phyloP scores from a whole-genome alignment of 2,888 invertebrate species.

The Heteromyza rotundicornis region DNA sequence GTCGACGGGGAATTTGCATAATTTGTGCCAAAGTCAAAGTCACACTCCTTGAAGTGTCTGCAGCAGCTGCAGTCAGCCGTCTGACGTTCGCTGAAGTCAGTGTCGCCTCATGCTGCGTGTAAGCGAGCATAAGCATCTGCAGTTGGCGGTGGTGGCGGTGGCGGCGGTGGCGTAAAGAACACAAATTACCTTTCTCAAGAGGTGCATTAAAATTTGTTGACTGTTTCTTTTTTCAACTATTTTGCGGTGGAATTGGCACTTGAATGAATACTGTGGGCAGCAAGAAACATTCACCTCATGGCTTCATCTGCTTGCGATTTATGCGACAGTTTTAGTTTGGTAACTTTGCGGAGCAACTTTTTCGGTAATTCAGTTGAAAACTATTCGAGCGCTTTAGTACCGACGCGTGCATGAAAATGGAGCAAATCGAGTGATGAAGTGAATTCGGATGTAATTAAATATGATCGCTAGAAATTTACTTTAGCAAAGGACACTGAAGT shows the following conservation, averaged over 20 bases:
- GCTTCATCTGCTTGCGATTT: background rate
- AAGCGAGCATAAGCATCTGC: too few relatives aligned
- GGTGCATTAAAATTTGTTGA: background rate
- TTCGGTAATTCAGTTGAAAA: background rate
- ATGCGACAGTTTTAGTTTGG: background rate
- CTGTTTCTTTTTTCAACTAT: background rate
- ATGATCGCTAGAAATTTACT: background rate
- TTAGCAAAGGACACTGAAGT: background rate
- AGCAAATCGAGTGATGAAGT: background rate
- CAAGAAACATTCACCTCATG: slow-evolving; percentile 24
- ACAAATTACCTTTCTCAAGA: slow-evolving; percentile 8
- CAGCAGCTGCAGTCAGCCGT: background rate
- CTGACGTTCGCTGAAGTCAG: background rate
- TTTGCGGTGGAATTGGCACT: background rate
- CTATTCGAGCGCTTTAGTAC: background rate
- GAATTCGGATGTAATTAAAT: background rate
- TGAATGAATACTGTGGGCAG: slow-evolving; percentile 2
- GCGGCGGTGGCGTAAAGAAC: background rate
- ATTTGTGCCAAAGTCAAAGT: slow-evolving; percentile 11
- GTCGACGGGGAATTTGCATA: slow-evolving; percentile 19
- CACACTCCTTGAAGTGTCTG: background rate
- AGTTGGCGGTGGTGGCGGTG: background rate
- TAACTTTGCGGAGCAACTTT: background rate
- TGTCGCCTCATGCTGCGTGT: background rate
- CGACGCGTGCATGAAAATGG: background rate